Evolutionary conservation across 2,113 vertebrate genomes (phyloP).

Genomic region (Campylomormyrus tamandua): DNA sequence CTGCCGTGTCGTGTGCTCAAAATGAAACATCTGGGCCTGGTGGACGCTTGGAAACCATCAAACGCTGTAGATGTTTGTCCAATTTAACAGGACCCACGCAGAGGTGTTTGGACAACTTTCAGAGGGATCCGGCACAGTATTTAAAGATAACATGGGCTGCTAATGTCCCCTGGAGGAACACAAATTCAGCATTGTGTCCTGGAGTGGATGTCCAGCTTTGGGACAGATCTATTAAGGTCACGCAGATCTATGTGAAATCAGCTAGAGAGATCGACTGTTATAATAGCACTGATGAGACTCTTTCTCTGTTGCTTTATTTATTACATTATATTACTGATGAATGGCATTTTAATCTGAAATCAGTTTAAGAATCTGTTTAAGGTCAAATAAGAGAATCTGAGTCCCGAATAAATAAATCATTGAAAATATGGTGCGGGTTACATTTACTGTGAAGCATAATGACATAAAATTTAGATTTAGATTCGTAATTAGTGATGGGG

Average conservation of each 20-base stretch:
- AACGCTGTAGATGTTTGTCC: conserved; percentile 65
- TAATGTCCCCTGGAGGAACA: conserved; percentile 53
- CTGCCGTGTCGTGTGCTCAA: conserved; percentile 39
- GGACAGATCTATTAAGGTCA: background rate
- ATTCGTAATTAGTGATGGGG: background rate
- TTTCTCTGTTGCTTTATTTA: background rate
- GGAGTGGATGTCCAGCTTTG: background rate
- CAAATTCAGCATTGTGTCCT: conserved; percentile 41
- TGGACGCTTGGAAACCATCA: conserved; percentile 46
- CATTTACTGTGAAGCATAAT: background rate
- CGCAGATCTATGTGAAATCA: background rate
- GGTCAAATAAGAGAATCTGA: no score
- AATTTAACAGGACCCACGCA: conserved; percentile 59
- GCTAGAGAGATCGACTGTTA: background rate
- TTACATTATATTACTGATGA: background rate
- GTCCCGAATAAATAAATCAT: background rate
- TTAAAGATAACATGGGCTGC: conserved; percentile 70
- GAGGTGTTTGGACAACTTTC: conserved; percentile 63
- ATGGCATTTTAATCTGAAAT: background rate
- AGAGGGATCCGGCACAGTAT: conserved; percentile 60
- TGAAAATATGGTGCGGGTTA: background rate
- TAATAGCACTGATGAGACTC: background rate
- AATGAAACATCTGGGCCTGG: conserved; percentile 59
- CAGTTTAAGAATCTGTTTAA: background rate
- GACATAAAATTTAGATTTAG: background rate